Percentiles rank a stretch among this genome's conserved stretches.
These are phyloP conservation scores for Ondatra zibethicus DNA, from an alignment of 2,113 vertebrate genomes.

Conservation along the genomic window DNA sequence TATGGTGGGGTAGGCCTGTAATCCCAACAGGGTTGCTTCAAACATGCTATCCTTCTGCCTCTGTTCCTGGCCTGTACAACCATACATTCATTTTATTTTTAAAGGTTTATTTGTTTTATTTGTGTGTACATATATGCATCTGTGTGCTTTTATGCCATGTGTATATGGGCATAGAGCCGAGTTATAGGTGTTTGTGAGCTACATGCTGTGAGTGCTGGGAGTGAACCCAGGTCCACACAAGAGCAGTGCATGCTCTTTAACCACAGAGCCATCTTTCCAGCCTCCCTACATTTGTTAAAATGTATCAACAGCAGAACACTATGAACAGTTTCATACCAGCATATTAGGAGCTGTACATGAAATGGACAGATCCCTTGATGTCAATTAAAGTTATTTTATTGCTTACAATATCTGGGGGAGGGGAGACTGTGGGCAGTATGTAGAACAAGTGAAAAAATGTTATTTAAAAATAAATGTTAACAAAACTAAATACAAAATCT, in stretches of 20 bases:
- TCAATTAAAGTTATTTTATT: neutral
- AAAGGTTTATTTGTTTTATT: neutral
- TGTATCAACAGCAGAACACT: neutral
- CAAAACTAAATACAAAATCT: neutral
- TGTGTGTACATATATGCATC: neutral
- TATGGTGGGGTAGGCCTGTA: neutral
- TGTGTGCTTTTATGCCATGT: neutral
- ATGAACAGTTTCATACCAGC: neutral
- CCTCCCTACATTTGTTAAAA: neutral
- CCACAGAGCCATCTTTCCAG: neutral
- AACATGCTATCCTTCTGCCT: neutral
- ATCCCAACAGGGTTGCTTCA: neutral
- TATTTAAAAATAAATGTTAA: no score
- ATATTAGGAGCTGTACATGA: neutral
- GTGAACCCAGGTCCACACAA: neutral
- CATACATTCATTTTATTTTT: neutral
- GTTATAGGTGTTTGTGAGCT: neutral
- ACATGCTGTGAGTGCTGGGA: neutral
- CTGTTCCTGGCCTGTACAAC: no score
- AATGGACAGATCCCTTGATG: neutral
- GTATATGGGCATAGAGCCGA: no score
- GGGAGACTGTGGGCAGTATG: no score
- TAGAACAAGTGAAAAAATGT: no score
- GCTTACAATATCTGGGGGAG: no score
- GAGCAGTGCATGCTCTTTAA: neutral